A percentile compares a stretch with the other conserved stretches of the same genome.
Evolutionary conservation across 2,113 vertebrate species (phyloP).

Genomic region (Pitta sordida): DNA sequence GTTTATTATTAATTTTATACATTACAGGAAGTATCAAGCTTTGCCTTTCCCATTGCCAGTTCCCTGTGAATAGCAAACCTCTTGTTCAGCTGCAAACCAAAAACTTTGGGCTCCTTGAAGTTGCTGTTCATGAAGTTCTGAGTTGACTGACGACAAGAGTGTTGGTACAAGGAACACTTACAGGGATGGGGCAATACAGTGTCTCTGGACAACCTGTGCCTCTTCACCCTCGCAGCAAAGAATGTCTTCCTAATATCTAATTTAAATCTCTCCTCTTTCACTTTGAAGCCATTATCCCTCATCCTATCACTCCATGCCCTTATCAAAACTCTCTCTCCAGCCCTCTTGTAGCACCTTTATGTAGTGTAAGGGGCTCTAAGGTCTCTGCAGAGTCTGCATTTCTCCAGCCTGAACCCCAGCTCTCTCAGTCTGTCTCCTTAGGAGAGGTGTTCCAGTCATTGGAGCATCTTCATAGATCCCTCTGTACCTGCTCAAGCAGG

Average conservation of each 20-base stretch:
- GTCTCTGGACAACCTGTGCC: neutral
- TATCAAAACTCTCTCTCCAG: neutral
- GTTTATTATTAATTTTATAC: neutral
- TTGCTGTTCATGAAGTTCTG: neutral
- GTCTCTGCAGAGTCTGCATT: neutral
- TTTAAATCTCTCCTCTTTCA: neutral
- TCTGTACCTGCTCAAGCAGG: neutral
- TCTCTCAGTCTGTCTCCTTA: neutral
- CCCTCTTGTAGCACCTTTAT: neutral
- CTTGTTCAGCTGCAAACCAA: neutral
- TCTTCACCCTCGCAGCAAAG: neutral
- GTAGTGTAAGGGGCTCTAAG: neutral
- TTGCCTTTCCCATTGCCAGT: neutral
- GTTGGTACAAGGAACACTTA: neutral
- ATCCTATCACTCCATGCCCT: neutral
- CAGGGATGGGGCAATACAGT: neutral
- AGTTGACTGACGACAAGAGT: neutral
- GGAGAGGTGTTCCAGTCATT: neutral
- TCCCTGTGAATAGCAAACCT: fast-evolving
- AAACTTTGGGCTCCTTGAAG: neutral
- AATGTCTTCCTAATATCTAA: neutral
- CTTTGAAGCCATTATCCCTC: neutral
- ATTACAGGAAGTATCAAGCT: neutral
- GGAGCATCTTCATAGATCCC: neutral
- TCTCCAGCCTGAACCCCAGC: neutral